Base-by-base conservation (phyloP, 2,888 invertebrate genomes). In the Eupithecia abbreviata region DNA sequence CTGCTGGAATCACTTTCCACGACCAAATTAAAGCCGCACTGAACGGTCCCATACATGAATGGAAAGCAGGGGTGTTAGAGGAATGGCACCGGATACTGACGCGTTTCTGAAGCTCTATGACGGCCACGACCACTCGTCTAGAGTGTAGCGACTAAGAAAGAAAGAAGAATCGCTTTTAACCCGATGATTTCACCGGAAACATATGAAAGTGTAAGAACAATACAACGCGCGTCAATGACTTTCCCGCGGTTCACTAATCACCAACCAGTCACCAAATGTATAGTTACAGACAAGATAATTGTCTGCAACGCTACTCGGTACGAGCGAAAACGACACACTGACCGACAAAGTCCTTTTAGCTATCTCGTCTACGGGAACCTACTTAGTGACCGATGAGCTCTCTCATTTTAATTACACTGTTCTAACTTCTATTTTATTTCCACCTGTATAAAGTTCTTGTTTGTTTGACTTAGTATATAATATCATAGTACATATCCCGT, bases 291-390 rank as follows among this genome's bases (percentile, higher is more conserved):
- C 87, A 84, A 88, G 85, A 86, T 88, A 87, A 89, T 87, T 86
- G 84, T 85, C 77, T 51, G 80, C 84, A 82, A 85, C 84, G 82
- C 83, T 81, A 82, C 84, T 83, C 81, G 83, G 67, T 68, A 43
- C 77, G 73, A 82, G 83, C 80, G 83, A 81, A 83, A 84, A 84
- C 84, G 91, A 85, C 91, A 91, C 82, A 93, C 90, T 93, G 87
- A 92, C 93, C 90, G 85, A 92, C 88, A 84, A 89, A 89, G 86
- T 88, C 89, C 89, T 89, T 89, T 82, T 85, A 86, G 87, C 87
- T 85, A 85, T 18, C 55, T 58, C 81, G 72, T 78, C 83, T 83
- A 82, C 86, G 87, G 88, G 90, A 89, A 88, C 86, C 86, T 89
- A 88, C 88, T 89, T 88, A 88, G 83, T 84, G 82, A 83, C 84